Base-by-base conservation (phyloP, 2,888 invertebrate genomes). In the Pristionchus arcanus region DNA sequence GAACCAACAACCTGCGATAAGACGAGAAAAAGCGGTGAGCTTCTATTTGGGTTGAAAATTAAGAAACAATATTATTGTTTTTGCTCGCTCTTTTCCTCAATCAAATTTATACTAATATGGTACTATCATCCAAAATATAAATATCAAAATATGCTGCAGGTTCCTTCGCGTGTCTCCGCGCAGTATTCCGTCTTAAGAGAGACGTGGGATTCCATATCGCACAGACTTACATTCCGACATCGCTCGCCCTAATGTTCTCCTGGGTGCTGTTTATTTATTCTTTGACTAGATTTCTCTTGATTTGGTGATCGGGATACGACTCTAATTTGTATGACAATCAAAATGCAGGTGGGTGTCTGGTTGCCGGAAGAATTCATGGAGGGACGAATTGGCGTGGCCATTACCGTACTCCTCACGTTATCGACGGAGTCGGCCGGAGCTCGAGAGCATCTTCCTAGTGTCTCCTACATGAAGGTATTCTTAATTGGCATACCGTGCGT, bases 351-450 rank as follows among this genome's bases (percentile, higher is more conserved):
- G 0, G 95, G 95, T 11, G 95, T 95, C 7, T 95, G 95, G 95
- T 91, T 95, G 7, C 95, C 95, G 3, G 94, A 95, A 90, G 95
- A 95, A 90, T 95, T 95, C 90, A 95, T 94, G 94, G 95, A 95
- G 90, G 95, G 95, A 9, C 92, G 95, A 2, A 95, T 95, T 55
- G 95, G 95, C 25, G 95, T 95, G 3, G 95, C 95, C 21, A 95
- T 95, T 74, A 95, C 95, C 5, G 95, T 93, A 63, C 93, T 95
- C 66, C 89, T 95, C 74, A 95, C 95, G 13, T 91, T 95, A 15
- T 94, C 94, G 3, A 95, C 95, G 0, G 95, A 95, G 85, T 94
- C 94, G 15, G 95, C 95, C 9, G 95, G 95, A 21, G 94, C 95
- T 16, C 87, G 94, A 31, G 95, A 95, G 84, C 95, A 95, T 91